Conservation (phyloP, 2,113 vertebrate genomes). For the Genyomyrus donnyi region DNA sequence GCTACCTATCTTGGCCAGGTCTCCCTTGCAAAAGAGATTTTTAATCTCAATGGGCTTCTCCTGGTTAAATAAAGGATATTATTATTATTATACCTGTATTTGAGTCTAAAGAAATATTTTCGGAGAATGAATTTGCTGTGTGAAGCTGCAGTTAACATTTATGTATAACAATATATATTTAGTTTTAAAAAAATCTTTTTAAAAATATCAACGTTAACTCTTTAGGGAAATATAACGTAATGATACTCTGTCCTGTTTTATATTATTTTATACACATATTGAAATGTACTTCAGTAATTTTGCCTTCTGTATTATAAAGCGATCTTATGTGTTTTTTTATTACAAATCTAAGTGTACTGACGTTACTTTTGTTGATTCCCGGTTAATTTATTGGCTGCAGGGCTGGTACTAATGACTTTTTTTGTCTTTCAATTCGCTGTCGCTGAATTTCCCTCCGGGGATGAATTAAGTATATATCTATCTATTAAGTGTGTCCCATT, state of each 20-base stretch:
- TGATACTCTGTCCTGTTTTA: neutral
- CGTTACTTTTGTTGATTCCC: neutral
- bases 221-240: neutral
- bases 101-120: neutral
- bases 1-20: no score
- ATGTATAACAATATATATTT: neutral
- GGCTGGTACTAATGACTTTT: neutral
- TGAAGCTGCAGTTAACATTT: neutral
- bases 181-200: neutral
- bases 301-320: neutral
- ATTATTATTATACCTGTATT: neutral
- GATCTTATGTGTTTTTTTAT: neutral
- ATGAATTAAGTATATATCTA: neutral
- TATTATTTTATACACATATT: neutral
- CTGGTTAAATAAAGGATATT: no score
- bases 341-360: neutral
- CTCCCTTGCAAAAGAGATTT: no score
- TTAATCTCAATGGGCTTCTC: no score
- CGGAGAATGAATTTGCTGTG: neutral
- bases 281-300: neutral
- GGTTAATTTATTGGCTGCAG: neutral
- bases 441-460: neutral
- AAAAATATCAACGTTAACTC: neutral
- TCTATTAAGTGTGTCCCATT: neutral
- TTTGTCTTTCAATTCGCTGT: neutral